Evolutionary conservation across 2,113 vertebrate species (phyloP).

Genomic region (Mustelus asterias): DNA sequence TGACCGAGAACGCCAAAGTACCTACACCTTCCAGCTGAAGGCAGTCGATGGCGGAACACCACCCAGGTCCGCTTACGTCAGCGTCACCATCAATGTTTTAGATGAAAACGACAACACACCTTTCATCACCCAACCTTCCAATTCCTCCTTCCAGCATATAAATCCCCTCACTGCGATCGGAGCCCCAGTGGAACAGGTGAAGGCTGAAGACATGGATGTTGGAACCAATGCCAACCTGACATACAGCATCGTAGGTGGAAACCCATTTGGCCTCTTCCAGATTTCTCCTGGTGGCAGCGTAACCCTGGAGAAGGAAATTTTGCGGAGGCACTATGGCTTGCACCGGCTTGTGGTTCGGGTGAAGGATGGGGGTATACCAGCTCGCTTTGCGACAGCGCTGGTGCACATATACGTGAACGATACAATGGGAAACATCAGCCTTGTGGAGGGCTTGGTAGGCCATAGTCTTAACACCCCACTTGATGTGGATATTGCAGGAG

Average conservation of each 20-base stretch:
- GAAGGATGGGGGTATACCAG: conserved; percentile 82
- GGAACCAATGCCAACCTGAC: conserved; percentile 77
- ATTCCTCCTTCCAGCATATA: conserved; percentile 82
- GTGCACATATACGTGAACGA: conserved; percentile 94
- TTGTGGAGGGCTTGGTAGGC: conserved; percentile 82
- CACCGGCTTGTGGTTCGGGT: conserved; percentile 88
- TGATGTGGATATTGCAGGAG: conserved; percentile 88
- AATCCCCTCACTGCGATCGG: conserved; percentile 69
- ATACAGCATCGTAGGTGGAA: conserved; percentile 83
- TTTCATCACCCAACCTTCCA: conserved; percentile 85
- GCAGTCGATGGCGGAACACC: conserved; percentile 83
- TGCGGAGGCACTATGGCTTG: conserved; percentile 81
- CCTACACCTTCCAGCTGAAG: conserved; percentile 89
- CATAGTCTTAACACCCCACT: conserved; percentile 90
- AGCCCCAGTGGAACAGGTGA: conserved; percentile 78
- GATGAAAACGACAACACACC: conserved; percentile 96
- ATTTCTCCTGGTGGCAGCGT: conserved; percentile 83
- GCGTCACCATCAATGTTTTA: conserved; percentile 90
- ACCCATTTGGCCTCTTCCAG: conserved; percentile 85
- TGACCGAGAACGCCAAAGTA: conserved; percentile 90
- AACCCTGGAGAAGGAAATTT: conserved; percentile 80
- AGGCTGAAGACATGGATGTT: conserved; percentile 86
- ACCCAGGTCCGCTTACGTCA: conserved; percentile 84
- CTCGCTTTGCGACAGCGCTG: conserved; percentile 77
- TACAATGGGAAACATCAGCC: conserved; percentile 77